Evolutionary conservation across 2,797 vertebrate species (phyloP).

Genomic region (Rachycentron canadum): DNA sequence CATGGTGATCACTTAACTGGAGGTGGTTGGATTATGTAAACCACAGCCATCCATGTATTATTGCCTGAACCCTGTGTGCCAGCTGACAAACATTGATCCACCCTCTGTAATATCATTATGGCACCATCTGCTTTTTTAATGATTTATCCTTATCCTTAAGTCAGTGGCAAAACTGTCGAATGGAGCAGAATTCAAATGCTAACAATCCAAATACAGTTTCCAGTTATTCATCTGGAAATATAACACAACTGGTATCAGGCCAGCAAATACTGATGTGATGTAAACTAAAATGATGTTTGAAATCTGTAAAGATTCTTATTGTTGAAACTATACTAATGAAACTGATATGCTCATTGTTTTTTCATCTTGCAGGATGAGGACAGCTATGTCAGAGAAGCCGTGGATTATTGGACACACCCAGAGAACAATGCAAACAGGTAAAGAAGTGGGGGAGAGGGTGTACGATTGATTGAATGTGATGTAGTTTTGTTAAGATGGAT

Average conservation of each 20-base stretch:
- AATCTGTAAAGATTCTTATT: conserved; percentile 22
- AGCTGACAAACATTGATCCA: conserved; percentile 34
- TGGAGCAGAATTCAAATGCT: not conserved
- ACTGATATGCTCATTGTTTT: conserved; percentile 24
- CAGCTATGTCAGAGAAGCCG: conserved; percentile 38
- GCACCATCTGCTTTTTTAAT: conserved; percentile 3
- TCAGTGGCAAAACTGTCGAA: not conserved
- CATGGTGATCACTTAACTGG: conserved; percentile 48
- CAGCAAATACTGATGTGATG: not conserved
- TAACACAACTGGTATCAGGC: not conserved
- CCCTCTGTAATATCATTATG: conserved; percentile 22
- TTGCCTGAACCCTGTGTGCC: conserved; percentile 10
- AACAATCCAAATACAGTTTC: not conserved
- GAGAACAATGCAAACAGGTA: conserved; percentile 56
- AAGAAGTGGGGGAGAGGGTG: conserved; percentile 12
- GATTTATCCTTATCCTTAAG: not conserved
- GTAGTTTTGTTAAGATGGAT: conserved; percentile 55
- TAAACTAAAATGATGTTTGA: not conserved
- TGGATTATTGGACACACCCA: conserved; percentile 57
- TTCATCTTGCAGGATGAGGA: conserved; percentile 16
- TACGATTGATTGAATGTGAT: conserved; percentile 63
- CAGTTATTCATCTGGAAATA: not conserved
- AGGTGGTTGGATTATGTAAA: conserved; percentile 60
- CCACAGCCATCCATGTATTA: conserved; percentile 22
- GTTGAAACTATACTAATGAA: conserved; percentile 45